Percentiles rank a stretch among this genome's conserved stretches.
phyloP scores from a whole-genome alignment of 64 coral and sea anemone species.

The Montipora efflorescens region DNA sequence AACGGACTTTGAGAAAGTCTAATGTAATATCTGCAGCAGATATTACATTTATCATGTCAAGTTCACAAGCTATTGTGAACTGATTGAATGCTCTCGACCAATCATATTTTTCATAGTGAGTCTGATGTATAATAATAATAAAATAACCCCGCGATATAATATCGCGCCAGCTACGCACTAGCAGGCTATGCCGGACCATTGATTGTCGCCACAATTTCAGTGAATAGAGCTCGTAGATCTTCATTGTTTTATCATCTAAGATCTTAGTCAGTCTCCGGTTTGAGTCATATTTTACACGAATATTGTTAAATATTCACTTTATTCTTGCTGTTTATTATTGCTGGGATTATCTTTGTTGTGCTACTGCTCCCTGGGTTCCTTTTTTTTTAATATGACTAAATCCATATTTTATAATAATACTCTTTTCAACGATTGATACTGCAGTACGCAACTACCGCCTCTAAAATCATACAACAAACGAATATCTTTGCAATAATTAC shows the following conservation, averaged over 20 bases:
- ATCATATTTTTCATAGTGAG: too few species aligned
- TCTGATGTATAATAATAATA: too few species aligned
- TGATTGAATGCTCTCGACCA: too few species aligned
- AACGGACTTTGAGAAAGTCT: too few species aligned
- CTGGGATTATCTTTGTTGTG: conserved; percentile 2
- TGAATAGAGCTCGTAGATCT: too few species aligned
- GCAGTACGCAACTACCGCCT: background rate
- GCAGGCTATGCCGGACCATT: too few species aligned
- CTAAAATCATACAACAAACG: background rate
- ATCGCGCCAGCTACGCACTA: too few species aligned
- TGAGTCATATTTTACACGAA: conserved; percentile 39
- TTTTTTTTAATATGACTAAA: background rate
- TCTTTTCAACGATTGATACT: background rate
- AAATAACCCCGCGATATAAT: too few species aligned
- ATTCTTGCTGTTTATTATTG: conserved; percentile 35
- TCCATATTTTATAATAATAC: background rate
- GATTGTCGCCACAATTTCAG: too few species aligned
- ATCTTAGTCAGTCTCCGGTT: background rate
- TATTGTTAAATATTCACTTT: conserved; percentile 18
- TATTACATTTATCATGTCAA: too few species aligned
- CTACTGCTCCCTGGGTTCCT: background rate
- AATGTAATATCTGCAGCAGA: too few species aligned
- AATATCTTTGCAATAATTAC: background rate
- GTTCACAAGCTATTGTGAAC: too few species aligned
- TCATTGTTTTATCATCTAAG: background rate